phyloP scores from a whole-genome alignment of 2,888 invertebrate species.

The Drymonia ruficornis region DNA sequence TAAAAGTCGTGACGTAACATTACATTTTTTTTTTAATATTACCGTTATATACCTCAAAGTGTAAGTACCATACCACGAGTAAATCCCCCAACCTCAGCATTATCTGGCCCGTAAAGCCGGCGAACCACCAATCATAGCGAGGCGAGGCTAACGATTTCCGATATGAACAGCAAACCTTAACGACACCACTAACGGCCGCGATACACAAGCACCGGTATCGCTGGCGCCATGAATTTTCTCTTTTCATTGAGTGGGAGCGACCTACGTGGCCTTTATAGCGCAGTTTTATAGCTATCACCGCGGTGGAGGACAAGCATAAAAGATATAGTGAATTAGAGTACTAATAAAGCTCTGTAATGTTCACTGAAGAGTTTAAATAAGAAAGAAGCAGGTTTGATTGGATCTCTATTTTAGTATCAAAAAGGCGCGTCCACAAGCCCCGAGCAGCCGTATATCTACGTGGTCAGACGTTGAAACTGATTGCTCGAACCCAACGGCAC shows the following conservation, averaged over 20 bases:
- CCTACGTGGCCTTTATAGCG: conserved; percentile 42
- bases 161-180: conserved; percentile 64
- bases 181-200: conserved; percentile 59
- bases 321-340: conserved; percentile 16
- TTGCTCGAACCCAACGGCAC: no score
- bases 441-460: no score
- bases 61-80: background rate
- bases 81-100: background rate
- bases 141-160: conserved; percentile 70
- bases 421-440: no score
- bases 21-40: no score
- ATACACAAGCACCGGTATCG: conserved; percentile 55
- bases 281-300: conserved; percentile 23
- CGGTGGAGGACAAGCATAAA: conserved; percentile 32
- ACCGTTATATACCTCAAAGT: no score
- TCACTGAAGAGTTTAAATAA: background rate
- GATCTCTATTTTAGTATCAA: no score
- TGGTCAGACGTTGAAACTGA: no score
- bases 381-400: no score
- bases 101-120: conserved; percentile 34
- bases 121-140: conserved; percentile 69
- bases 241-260: conserved; percentile 61
- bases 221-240: conserved; percentile 64
- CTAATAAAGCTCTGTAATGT: conserved; percentile 3
- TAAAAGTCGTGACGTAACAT: no score